Percentiles rank a stretch among this genome's conserved stretches.
Evolutionary conservation across 2,113 vertebrate genomes (phyloP).

Genomic region (Taxidea taxus): DNA sequence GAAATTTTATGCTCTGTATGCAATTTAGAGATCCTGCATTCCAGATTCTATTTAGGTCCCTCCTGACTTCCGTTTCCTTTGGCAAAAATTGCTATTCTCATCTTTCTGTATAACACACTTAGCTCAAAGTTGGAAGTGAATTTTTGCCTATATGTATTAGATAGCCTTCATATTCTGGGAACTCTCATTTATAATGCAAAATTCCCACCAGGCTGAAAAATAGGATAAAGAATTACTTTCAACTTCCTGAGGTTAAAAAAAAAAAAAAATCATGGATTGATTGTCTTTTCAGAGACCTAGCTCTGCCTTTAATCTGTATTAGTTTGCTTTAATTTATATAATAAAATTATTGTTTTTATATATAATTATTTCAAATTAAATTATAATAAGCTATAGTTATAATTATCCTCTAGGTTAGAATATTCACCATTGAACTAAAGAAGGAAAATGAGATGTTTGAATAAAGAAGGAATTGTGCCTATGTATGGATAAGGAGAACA

Average conservation of each 20-base stretch:
- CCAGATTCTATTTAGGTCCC: not conserved
- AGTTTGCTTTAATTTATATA: not conserved
- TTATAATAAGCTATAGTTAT: not conserved
- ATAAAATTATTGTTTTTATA: not conserved
- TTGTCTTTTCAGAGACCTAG: not conserved
- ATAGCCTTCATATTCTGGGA: not conserved
- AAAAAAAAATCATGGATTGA: not conserved
- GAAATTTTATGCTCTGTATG: not conserved
- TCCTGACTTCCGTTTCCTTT: not conserved
- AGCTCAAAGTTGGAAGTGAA: constrained; percentile 19
- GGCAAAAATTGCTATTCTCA: not conserved
- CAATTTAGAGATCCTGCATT: not conserved
- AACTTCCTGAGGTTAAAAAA: not conserved
- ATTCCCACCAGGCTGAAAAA: not conserved
- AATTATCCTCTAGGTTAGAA: not conserved
- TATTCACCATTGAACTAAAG: not conserved
- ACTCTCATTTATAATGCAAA: not conserved
- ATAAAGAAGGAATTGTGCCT: not conserved
- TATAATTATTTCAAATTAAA: not conserved
- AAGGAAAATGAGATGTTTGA: not conserved
- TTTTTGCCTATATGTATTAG: constrained; percentile 35
- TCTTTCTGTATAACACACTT: not conserved
- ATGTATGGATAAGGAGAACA: not conserved
- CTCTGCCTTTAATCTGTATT: not conserved
- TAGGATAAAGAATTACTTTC: not conserved